Percentiles rank a stretch among this genome's conserved stretches.
Conservation (phyloP, 1,140 invertebrate species). For the Copidosoma floridanum region DNA sequence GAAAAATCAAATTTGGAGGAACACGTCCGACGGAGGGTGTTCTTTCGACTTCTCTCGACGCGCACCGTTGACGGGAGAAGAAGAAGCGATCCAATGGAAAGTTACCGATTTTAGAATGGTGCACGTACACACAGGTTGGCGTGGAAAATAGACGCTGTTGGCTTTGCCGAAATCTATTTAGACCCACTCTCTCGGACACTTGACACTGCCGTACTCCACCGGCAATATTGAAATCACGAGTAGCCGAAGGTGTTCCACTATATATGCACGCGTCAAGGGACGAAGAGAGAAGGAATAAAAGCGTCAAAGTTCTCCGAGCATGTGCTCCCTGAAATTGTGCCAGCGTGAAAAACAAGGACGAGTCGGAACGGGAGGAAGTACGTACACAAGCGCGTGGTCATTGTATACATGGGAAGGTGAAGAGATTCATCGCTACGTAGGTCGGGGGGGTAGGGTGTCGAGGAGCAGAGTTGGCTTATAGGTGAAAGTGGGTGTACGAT, state of each 20-base stretch:
- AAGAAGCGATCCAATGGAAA: constrained; percentile 7
- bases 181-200: background rate
- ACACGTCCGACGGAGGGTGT: too few species aligned
- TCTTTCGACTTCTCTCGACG: too few species aligned
- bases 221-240: constrained; percentile 40
- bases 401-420: too few species aligned
- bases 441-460: too few species aligned
- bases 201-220: background rate
- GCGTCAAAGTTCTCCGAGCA: too few species aligned
- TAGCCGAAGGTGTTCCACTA: background rate
- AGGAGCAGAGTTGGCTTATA: too few species aligned
- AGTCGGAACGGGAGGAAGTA: background rate
- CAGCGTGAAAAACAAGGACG: constrained; percentile 6
- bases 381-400: background rate
- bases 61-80: too few species aligned
- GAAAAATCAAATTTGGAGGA: constrained; percentile 23
- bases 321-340: too few species aligned
- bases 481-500: background rate
- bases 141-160: too few species aligned
- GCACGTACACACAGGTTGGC: too few species aligned
- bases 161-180: too few species aligned
- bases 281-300: background rate
- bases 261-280: background rate
- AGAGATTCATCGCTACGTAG: too few species aligned
- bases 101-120: background rate